Conservation (phyloP, 2,888 invertebrate genomes). For the Synergus gifuensis region DNA sequence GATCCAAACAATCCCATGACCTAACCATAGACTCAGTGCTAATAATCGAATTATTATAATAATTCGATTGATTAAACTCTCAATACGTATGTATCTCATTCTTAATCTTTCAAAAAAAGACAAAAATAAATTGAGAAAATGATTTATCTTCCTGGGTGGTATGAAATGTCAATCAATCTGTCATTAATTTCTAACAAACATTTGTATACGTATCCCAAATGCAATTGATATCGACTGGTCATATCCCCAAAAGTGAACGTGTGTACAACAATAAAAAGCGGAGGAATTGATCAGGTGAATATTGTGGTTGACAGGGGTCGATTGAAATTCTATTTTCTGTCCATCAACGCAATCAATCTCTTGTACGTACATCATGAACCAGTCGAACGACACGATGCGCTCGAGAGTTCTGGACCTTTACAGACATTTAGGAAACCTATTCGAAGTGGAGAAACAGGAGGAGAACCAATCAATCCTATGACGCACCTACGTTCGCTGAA, state of each 20-base stretch:
- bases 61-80: too few relatives aligned
- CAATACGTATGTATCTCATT: neutral
- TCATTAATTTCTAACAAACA: slow-evolving; percentile 45
- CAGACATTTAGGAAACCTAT: slow-evolving; percentile 3
- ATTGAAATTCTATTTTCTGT: slow-evolving; percentile 52
- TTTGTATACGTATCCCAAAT: slow-evolving; percentile 12
- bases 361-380: slow-evolving; percentile 38
- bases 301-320: slow-evolving; percentile 49
- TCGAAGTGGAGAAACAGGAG: slow-evolving; percentile 3
- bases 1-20: too few relatives aligned
- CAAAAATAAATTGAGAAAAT: neutral
- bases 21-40: too few relatives aligned
- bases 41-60: too few relatives aligned
- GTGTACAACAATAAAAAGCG: slow-evolving; percentile 16
- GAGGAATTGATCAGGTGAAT: slow-evolving; percentile 23
- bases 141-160: slow-evolving; percentile 44
- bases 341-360: slow-evolving; percentile 52
- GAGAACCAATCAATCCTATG: slow-evolving; percentile 25
- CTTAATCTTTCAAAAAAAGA: neutral
- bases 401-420: slow-evolving; percentile 10
- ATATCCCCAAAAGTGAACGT: slow-evolving; percentile 36
- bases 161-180: slow-evolving; percentile 46
- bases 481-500: neutral
- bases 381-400: slow-evolving; percentile 34
- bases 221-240: slow-evolving; percentile 4